Evolutionary conservation across 1,140 invertebrate species (phyloP), one percentile per base, ranked within the genome.

Genomic region (Pachyrhynchus sulphureomaculatus): DNA sequence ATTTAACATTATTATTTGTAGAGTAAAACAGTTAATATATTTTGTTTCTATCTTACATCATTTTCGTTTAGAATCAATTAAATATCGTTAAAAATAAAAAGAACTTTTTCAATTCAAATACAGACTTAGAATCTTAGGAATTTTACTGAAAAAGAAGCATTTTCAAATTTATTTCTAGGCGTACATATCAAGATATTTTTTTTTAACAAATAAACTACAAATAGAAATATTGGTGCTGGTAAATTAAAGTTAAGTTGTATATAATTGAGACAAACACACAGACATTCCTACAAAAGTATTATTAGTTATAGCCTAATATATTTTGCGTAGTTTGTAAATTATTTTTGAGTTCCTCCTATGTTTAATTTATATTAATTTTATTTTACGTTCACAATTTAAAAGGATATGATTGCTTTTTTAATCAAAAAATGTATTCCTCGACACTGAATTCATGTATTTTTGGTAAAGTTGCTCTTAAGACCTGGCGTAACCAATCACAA

Each of bases 271-370:
- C 42, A 55, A 62, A 65, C 62, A 64, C 61, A 69, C 57, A 71
- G 71, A 74, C 72, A 73, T 74, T 74, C 72, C 72, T 73, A 71
- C 45, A 44, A 64, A 72, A 73, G 72, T 74, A 74, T 74, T 74
- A 74, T 71, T 74, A 73, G 60, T 68, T 61, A 53, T 62, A 59
- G 44, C 24, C 32, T 62, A 44, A 29, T 37, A 55, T 29, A 41
- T 56, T 57, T 60, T 59, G 33, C 36, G 29, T 29, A 54, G 44
- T 15, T n/a, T n/a, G n/a, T n/a, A n/a, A n/a, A 39, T 42, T 64
- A 39, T 42, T 66, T 63, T 59, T 66, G 26, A 68, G 67, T 68
- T 68, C 67, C 64, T 68, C 45, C 15, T 49, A 39, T 12, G 15
- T 23, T 23, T 54, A 45, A 13, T 53, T 61, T 21, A 36, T 33